These are phyloP conservation scores for Phalacrocorax pelagicus DNA, from an alignment of 2,113 vertebrate genomes.

Conservation along the genomic window DNA sequence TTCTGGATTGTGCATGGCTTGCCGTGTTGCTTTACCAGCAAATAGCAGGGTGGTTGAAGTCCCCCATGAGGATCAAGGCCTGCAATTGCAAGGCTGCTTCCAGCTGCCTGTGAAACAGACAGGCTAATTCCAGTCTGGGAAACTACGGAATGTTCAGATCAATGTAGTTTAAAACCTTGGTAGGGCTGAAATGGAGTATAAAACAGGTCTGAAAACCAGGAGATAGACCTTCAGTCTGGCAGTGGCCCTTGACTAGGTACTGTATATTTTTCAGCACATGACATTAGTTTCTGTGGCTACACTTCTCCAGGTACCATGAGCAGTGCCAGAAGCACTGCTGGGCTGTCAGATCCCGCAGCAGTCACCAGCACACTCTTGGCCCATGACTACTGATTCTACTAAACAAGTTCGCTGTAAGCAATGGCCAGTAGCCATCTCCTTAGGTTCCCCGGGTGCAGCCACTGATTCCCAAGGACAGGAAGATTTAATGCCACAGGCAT, in stretches of 20 bases:
- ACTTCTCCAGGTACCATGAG: not conserved
- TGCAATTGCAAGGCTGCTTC: no score
- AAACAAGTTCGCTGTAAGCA: fast-evolving
- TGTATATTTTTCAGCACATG: not conserved
- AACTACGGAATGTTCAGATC: not conserved
- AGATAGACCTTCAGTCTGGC: not conserved
- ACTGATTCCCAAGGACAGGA: not conserved
- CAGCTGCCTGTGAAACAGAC: no score
- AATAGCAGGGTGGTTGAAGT: no score
- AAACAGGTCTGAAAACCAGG: not conserved
- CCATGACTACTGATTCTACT: not conserved
- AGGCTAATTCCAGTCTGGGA: no score
- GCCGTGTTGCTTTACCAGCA: no score
- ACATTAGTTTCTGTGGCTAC: not conserved
- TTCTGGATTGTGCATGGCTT: no score
- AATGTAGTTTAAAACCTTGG: not conserved
- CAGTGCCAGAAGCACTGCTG: not conserved
- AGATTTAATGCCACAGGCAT: not conserved
- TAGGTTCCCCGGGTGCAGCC: not conserved
- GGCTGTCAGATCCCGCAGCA: not conserved
- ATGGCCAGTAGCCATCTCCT: not conserved
- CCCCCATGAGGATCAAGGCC: no score
- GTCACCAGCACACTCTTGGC: not conserved
- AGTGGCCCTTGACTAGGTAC: not conserved
- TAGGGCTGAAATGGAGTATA: not conserved